Evolutionary conservation across 64 coral and sea anemone genomes (phyloP).

Genomic region (Pocillopora damicornis): DNA sequence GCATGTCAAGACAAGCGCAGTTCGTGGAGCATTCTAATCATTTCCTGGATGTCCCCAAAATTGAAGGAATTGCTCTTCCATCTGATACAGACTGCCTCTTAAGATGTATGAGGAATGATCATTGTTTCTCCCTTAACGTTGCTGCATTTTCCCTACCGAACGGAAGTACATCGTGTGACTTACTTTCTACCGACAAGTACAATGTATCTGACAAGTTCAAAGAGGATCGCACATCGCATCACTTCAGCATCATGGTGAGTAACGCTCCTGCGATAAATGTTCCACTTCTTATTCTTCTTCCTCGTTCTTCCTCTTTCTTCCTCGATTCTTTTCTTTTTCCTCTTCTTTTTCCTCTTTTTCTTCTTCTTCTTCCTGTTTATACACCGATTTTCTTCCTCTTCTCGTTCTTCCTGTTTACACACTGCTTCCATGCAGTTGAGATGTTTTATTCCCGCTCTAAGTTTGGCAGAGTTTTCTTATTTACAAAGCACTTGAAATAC

Average conservation of each 20-base stretch:
- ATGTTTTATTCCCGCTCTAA: too few relatives aligned
- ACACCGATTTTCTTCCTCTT: too few relatives aligned
- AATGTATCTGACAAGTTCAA: neutral
- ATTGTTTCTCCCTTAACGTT: constrained; percentile 13
- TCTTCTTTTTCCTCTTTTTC: too few relatives aligned
- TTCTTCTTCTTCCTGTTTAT: too few relatives aligned
- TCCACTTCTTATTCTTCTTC: too few relatives aligned
- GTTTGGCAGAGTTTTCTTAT: too few relatives aligned
- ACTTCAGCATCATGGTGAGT: constrained; percentile 31
- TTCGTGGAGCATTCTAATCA: neutral
- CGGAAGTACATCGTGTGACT: neutral
- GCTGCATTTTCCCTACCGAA: neutral
- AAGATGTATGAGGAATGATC: neutral
- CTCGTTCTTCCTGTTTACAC: too few relatives aligned
- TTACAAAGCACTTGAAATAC: too few relatives aligned
- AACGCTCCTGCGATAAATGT: too few relatives aligned
- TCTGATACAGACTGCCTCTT: neutral
- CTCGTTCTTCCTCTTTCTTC: too few relatives aligned
- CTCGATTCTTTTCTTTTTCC: too few relatives aligned
- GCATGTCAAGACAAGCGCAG: neutral
- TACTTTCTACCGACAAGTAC: constrained; percentile 7
- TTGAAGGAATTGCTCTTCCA: neutral
- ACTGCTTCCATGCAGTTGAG: too few relatives aligned
- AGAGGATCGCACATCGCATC: neutral
- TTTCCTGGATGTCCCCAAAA: neutral